Conservation (phyloP, 2,888 invertebrate genomes). For the Rhingia rostrata region DNA sequence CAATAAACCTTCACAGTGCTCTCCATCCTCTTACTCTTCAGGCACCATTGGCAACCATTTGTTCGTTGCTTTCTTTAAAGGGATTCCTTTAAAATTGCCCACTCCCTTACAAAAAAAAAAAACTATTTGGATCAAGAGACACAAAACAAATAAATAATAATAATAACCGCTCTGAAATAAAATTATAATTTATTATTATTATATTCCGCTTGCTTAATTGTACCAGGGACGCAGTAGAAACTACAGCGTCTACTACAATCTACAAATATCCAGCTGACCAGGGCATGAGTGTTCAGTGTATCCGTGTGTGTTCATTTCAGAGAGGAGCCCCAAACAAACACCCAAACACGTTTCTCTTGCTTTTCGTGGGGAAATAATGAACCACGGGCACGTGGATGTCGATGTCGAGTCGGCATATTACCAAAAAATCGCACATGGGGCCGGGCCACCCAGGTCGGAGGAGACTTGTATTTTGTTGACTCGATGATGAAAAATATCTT, state of each 20-base stretch:
- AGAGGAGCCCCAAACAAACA: slow-evolving; percentile 1
- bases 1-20: background rate
- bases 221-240: slow-evolving; percentile 81
- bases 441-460: background rate
- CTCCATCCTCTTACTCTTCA: background rate
- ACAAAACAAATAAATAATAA: slow-evolving; percentile 70
- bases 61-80: slow-evolving; percentile 18
- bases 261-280: slow-evolving; percentile 1
- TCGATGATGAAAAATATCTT: slow-evolving; percentile 17
- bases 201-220: slow-evolving; percentile 83
- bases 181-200: slow-evolving; percentile 84
- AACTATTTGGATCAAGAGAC: slow-evolving; percentile 8
- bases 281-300: no score
- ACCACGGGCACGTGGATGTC: no score
- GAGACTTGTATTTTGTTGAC: slow-evolving; percentile 41
- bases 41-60: background rate
- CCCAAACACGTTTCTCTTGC: slow-evolving; percentile 5
- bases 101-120: slow-evolving; percentile 35
- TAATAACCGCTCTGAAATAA: slow-evolving; percentile 78
- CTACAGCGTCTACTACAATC: slow-evolving; percentile 33
- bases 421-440: background rate
- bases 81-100: slow-evolving; percentile 34
- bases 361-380: slow-evolving; percentile 19
- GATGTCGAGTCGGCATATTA: background rate
- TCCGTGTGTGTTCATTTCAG: slow-evolving; percentile 6